phyloP scores from a whole-genome alignment of 2,888 invertebrate species.

The Cosmia pyralina region DNA sequence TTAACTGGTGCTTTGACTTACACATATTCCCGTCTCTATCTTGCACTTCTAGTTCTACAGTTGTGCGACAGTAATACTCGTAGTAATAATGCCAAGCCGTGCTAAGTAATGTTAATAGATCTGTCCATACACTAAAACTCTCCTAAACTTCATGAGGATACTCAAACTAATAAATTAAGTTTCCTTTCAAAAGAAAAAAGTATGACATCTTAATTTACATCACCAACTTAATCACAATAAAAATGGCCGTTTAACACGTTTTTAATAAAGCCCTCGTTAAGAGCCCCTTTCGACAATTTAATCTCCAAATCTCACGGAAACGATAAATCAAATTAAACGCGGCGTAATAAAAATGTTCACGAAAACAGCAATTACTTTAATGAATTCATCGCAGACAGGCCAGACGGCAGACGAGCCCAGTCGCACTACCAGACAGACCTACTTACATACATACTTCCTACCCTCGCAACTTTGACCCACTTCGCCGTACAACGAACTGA shows the following conservation, averaged over 20 bases:
- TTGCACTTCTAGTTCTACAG: neutral
- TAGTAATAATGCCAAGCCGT: neutral
- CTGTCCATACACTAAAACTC: neutral
- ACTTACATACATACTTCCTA: slow-evolving; percentile 78
- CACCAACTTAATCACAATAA: slow-evolving; percentile 49
- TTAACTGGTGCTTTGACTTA: neutral
- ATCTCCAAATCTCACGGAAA: slow-evolving; percentile 57
- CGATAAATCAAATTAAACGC: slow-evolving; percentile 66
- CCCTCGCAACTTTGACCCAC: slow-evolving; percentile 83
- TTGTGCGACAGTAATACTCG: neutral
- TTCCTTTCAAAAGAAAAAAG: neutral
- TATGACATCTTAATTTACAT: slow-evolving; percentile 14
- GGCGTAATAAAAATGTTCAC: slow-evolving; percentile 63
- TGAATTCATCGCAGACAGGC: slow-evolving; percentile 68
- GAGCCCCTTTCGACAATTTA: slow-evolving; percentile 51
- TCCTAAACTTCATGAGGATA: neutral
- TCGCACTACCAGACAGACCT: slow-evolving; percentile 67
- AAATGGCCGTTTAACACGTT: slow-evolving; percentile 50
- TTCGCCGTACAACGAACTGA: slow-evolving; percentile 75
- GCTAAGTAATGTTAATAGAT: too few species aligned
- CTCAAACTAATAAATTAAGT: neutral
- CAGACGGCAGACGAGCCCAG: slow-evolving; percentile 59
- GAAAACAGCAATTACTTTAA: slow-evolving; percentile 66
- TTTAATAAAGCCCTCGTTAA: slow-evolving; percentile 57
- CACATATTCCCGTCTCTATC: neutral